Conservation (phyloP, 2,888 invertebrate genomes). For the Mimumesa dahlbomi region DNA sequence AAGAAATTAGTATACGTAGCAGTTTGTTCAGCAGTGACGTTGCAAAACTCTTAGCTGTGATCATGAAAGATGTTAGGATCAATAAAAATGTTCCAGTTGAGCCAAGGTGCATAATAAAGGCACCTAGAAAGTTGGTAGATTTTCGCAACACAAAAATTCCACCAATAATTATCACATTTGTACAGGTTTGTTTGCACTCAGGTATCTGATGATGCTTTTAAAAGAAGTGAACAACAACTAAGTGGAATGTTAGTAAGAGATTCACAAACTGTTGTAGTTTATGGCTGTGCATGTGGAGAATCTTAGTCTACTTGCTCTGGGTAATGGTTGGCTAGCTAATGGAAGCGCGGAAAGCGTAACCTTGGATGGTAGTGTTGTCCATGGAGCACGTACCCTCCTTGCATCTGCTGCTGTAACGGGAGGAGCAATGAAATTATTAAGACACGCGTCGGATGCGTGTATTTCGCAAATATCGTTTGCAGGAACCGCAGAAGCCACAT, state of each 20-base stretch:
- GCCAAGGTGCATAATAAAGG: constrained; percentile 57
- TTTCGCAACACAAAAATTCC: constrained; percentile 89
- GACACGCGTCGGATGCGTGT: constrained; percentile 84
- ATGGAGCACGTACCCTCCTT: constrained; percentile 86
- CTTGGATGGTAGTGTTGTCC: constrained; percentile 86
- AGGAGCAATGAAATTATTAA: constrained; percentile 84
- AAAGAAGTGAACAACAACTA: neutral
- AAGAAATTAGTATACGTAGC: constrained; percentile 91
- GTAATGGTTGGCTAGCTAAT: constrained; percentile 87
- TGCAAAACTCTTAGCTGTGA: constrained; percentile 90
- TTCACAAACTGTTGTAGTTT: constrained; percentile 82
- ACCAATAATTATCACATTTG: constrained; percentile 89
- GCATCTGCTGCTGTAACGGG: constrained; percentile 87
- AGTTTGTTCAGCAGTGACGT: constrained; percentile 94
- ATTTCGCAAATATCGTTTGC: constrained; percentile 88
- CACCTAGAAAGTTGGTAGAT: constrained; percentile 81
- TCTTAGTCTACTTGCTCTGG: constrained; percentile 84
- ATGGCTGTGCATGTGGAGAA: constrained; percentile 92
- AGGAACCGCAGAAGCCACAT: constrained; percentile 87
- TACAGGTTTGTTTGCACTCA: constrained; percentile 83
- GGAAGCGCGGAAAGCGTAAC: constrained; percentile 87
- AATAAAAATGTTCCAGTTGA: constrained; percentile 86
- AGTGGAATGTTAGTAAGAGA: constrained; percentile 8
- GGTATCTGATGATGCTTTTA: neutral
- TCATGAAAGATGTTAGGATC: constrained; percentile 90